Percentiles rank a stretch among this genome's conserved stretches.
phyloP scores from a whole-genome alignment of 1,140 invertebrate genomes.

The Lucilia cuprina region DNA sequence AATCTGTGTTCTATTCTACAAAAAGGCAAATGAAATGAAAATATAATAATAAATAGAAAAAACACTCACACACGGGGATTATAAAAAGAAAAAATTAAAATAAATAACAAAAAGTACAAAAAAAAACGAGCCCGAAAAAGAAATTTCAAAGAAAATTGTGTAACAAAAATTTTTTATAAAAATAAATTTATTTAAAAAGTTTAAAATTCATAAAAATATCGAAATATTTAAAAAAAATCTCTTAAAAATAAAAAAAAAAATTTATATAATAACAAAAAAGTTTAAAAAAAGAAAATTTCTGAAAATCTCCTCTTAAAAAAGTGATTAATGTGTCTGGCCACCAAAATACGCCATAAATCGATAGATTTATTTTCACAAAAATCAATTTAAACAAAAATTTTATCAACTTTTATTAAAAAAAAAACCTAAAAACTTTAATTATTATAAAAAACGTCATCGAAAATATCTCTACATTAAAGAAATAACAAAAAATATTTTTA shows the following conservation, averaged over 20 bases:
- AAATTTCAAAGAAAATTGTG: background rate
- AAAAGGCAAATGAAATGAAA: too few species aligned
- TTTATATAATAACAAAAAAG: background rate
- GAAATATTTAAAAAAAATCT: background rate
- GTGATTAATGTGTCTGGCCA: constrained; percentile 20
- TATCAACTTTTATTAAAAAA: background rate
- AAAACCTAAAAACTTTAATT: background rate
- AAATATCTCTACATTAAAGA: too few species aligned
- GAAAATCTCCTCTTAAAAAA: background rate
- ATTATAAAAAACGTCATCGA: too few species aligned
- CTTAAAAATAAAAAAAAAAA: background rate
- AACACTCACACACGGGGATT: background rate
- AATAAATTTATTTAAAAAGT: background rate
- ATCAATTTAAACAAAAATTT: too few species aligned
- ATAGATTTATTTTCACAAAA: background rate
- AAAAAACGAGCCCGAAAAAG: background rate
- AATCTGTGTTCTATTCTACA: too few species aligned
- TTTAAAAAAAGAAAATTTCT: background rate
- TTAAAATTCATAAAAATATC: background rate
- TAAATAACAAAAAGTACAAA: background rate
- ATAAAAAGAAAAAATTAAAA: background rate
- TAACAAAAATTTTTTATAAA: constrained; percentile 14
- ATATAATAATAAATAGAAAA: background rate
- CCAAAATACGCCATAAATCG: background rate
- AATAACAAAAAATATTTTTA: too few species aligned